Conservation (phyloP, 2,797 vertebrate genomes). For the Amniataba percoides region DNA sequence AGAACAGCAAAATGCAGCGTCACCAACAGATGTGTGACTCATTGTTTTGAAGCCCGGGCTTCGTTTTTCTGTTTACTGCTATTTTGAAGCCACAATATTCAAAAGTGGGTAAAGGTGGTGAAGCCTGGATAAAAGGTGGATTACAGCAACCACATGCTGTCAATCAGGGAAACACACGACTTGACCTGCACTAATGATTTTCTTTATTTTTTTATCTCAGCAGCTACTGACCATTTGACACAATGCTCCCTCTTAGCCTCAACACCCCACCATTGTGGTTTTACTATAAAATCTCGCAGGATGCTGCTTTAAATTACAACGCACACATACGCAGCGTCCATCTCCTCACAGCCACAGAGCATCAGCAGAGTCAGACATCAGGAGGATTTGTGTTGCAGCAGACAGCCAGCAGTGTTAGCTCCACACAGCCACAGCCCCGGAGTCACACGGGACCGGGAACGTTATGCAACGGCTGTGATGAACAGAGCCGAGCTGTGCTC, state of each 20-base stretch:
- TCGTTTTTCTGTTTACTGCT: not conserved
- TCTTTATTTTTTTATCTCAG: not conserved
- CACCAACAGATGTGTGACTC: not conserved
- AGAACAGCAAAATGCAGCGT: not conserved
- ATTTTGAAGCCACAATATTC: not conserved
- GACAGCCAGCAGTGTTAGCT: slow-evolving; percentile 39
- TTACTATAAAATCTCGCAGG: not conserved
- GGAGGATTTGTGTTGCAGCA: slow-evolving; percentile 50
- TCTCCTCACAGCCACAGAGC: not conserved
- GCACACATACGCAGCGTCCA: not conserved
- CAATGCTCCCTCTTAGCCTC: not conserved
- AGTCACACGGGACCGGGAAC: slow-evolving; percentile 57
- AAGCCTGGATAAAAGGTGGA: not conserved
- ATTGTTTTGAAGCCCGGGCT: not conserved
- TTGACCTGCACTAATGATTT: not conserved
- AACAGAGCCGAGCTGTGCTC: slow-evolving; percentile 54
- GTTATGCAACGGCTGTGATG: slow-evolving; percentile 73
- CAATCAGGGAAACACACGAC: slow-evolving; percentile 1
- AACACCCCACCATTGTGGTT: not conserved
- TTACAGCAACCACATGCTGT: too few species aligned
- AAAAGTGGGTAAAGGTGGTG: not conserved
- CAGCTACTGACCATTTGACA: not conserved
- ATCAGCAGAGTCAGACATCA: slow-evolving; percentile 38
- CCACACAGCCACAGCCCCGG: slow-evolving; percentile 43
- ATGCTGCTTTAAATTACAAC: slow-evolving; percentile 10